Percentiles rank a stretch among this genome's conserved stretches.
phyloP scores from a whole-genome alignment of 2,888 invertebrate genomes.

The Clanis bilineata region DNA sequence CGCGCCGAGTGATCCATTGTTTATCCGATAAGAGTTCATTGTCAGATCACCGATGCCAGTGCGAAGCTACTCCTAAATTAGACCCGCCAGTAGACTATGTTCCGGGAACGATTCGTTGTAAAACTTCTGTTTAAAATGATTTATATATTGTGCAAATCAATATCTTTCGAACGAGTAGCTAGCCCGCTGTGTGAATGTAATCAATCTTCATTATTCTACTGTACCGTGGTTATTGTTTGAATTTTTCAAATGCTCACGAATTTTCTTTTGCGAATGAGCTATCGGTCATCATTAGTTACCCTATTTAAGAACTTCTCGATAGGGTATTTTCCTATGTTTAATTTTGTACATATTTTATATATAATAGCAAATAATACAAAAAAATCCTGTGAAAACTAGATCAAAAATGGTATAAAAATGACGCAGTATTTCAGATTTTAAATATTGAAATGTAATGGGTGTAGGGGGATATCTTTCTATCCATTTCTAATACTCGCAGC shows the following conservation, averaged over 20 bases:
- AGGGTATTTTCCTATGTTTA: neutral
- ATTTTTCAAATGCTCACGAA: conserved; percentile 12
- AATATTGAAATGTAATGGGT: too few relatives aligned
- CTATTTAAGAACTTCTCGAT: neutral
- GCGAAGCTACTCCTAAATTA: conserved; percentile 70
- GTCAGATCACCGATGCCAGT: conserved; percentile 65
- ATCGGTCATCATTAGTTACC: neutral
- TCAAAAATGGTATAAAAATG: too few relatives aligned
- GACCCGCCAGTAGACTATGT: conserved; percentile 58
- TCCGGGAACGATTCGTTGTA: conserved; percentile 52
- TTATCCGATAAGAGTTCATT: conserved; percentile 77
- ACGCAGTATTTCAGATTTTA: too few relatives aligned
- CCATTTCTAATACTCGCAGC: too few relatives aligned
- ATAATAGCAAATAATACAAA: too few relatives aligned
- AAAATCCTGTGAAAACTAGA: too few relatives aligned
- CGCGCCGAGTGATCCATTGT: conserved; percentile 72
- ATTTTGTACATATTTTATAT: too few relatives aligned
- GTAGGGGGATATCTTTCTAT: too few relatives aligned
- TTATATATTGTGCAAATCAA: conserved; percentile 25
- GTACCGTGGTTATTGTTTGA: conserved; percentile 13
- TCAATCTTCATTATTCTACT: conserved; percentile 31
- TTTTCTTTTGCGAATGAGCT: neutral
- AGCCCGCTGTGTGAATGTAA: conserved; percentile 11
- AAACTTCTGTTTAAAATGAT: conserved; percentile 23
- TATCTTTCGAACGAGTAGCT: conserved; percentile 25